These are phyloP conservation scores for Halichondria panicea DNA, from an alignment of 37 sponge, comb jelly and placozoan genomes.

Conservation along the genomic window DNA sequence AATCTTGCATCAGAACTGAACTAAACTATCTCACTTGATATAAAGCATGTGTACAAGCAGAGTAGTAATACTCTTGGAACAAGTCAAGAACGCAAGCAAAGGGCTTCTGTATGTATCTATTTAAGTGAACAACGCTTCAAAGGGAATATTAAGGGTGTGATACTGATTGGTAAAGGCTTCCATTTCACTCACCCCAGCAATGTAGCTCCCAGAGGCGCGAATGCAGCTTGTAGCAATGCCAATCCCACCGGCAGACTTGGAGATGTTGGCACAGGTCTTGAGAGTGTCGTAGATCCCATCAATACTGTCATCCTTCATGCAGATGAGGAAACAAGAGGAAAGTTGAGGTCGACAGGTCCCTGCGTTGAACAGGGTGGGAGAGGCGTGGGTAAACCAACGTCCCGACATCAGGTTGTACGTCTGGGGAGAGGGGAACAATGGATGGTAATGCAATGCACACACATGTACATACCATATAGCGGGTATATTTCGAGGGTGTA, in stretches of 20 bases:
- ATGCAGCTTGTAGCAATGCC: constrained; percentile 92
- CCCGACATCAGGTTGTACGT: constrained; percentile 98
- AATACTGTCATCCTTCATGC: constrained; percentile 98
- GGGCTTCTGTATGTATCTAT: too few relatives aligned
- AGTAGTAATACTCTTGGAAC: too few relatives aligned
- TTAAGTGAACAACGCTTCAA: too few relatives aligned
- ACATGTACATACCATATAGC: too few relatives aligned
- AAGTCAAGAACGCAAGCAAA: too few relatives aligned
- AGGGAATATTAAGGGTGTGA: too few relatives aligned
- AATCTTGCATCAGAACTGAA: too few relatives aligned
- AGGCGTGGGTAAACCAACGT: constrained; percentile 99
- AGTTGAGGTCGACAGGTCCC: constrained; percentile 97
- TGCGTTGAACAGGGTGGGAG: constrained; percentile 98
- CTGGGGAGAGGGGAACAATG: constrained; percentile 32
- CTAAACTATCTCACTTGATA: too few relatives aligned
- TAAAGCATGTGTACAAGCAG: too few relatives aligned
- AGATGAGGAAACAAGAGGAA: constrained; percentile 95
- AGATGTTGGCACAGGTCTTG: constrained; percentile 96
- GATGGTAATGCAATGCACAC: too few relatives aligned
- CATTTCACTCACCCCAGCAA: constrained; percentile 94
- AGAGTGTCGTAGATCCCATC: constrained; percentile 99
- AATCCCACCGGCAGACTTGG: constrained; percentile 99
- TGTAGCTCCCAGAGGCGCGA: constrained; percentile 93
- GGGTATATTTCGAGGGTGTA: too few relatives aligned
- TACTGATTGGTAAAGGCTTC: too few relatives aligned